Evolutionary conservation across 2,888 invertebrate species (phyloP).

Genomic region (Argyresthia albistria): DNA sequence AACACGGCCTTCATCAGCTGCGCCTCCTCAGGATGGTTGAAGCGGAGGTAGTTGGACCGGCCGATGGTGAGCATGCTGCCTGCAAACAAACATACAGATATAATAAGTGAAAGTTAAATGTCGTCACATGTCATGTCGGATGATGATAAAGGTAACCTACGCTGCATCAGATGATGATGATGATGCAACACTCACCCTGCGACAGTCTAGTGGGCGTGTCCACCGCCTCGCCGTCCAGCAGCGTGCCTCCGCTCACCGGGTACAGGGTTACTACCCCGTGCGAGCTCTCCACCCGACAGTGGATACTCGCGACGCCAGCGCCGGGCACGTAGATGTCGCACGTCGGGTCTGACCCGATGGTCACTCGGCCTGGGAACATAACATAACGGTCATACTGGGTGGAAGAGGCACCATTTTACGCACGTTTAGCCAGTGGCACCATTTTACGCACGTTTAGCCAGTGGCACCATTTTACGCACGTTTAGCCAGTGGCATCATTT

Average conservation of each 20-base stretch:
- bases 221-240: slow-evolving; percentile 83
- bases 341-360: slow-evolving; percentile 82
- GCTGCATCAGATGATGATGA: too few species aligned
- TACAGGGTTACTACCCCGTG: slow-evolving; percentile 89
- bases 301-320: slow-evolving; percentile 86
- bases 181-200: slow-evolving; percentile 75
- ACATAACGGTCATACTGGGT: too few species aligned
- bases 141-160: too few species aligned
- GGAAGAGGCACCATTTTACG: too few species aligned
- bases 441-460: too few species aligned
- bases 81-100: slow-evolving; percentile 47
- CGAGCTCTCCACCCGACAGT: slow-evolving; percentile 90
- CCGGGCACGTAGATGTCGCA: slow-evolving; percentile 90
- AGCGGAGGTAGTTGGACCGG: slow-evolving; percentile 91
- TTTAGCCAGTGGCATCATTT: too few species aligned
- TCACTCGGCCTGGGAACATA: slow-evolving; percentile 80
- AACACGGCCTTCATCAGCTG: slow-evolving; percentile 88
- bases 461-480: too few species aligned
- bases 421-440: too few species aligned
- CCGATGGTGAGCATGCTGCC: slow-evolving; percentile 94
- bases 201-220: slow-evolving; percentile 81
- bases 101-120: too few species aligned
- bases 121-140: too few species aligned
- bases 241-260: slow-evolving; percentile 79
- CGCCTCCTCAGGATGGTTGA: slow-evolving; percentile 93